Conservation (phyloP, 2,888 invertebrate genomes). For the Salticus scenicus region DNA sequence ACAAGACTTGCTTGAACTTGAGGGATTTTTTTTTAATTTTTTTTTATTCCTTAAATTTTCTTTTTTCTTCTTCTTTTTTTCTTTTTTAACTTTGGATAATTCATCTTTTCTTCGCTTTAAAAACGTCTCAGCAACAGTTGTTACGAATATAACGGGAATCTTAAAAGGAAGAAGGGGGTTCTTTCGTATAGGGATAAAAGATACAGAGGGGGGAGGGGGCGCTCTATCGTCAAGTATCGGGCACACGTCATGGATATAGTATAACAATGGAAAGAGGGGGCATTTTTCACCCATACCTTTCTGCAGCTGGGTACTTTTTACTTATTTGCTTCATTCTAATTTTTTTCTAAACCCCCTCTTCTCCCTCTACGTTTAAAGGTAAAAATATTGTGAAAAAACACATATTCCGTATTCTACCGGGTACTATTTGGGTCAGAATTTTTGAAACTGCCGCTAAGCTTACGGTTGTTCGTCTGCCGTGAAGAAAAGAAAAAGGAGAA, state of each 20-base stretch:
- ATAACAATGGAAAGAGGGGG: background rate
- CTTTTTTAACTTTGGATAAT: background rate
- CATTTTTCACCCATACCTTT: background rate
- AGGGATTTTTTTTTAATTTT: no score
- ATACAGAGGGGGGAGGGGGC: background rate
- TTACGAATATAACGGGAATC: background rate
- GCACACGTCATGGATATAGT: background rate
- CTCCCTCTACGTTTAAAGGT: background rate
- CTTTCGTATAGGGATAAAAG: background rate
- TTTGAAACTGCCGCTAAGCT: background rate
- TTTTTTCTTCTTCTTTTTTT: background rate
- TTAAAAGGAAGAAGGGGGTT: background rate
- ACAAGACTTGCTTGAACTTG: no score
- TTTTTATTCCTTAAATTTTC: no score
- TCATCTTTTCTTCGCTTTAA: no score
- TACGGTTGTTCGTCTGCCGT: background rate
- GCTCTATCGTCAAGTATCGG: background rate
- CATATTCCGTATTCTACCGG: background rate
- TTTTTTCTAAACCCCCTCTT: background rate
- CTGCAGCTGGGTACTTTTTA: background rate
- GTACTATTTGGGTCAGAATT: slow-evolving; percentile 12
- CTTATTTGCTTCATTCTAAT: background rate
- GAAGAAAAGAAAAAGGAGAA: background rate
- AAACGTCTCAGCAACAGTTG: background rate
- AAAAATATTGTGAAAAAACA: no score